phyloP scores from a whole-genome alignment of 2,888 invertebrate species.

The Idaea aversata region DNA sequence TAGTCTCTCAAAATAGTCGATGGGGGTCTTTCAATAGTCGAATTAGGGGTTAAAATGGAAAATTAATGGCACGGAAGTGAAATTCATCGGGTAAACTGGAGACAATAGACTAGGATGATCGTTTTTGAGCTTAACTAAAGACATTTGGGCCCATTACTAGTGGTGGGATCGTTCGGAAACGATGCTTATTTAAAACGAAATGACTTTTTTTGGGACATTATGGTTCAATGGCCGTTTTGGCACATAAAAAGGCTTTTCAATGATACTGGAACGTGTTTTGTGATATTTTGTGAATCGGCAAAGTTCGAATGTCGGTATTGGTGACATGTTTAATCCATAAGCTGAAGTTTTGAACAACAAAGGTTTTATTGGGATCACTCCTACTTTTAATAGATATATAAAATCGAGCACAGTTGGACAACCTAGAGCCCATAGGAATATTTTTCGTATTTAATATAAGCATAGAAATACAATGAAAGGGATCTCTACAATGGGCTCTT shows the following conservation, averaged over 20 bases:
- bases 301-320: neutral
- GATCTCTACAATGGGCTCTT: neutral
- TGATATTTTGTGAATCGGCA: neutral
- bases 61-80: conserved; percentile 72
- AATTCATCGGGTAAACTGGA: conserved; percentile 58
- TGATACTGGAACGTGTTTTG: neutral
- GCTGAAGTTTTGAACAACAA: neutral
- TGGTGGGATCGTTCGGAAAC: conserved; percentile 26
- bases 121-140: conserved; percentile 46
- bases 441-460: neutral
- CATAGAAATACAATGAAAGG: neutral
- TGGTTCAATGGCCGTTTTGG: neutral
- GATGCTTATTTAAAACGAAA: neutral
- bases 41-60: conserved; percentile 64
- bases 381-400: neutral
- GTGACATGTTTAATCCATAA: neutral
- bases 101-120: conserved; percentile 55
- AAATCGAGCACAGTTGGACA: neutral
- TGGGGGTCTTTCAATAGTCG: conserved; percentile 59
- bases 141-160: conserved; percentile 37
- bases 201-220: neutral
- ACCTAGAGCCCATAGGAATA: neutral
- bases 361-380: neutral
- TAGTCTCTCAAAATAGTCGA: conserved; percentile 51
- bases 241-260: neutral